Percentiles rank a stretch among this genome's conserved stretches.
These are phyloP conservation scores for Phymastichus coffea DNA, from an alignment of 1,140 invertebrate genomes.

Conservation along the genomic window DNA sequence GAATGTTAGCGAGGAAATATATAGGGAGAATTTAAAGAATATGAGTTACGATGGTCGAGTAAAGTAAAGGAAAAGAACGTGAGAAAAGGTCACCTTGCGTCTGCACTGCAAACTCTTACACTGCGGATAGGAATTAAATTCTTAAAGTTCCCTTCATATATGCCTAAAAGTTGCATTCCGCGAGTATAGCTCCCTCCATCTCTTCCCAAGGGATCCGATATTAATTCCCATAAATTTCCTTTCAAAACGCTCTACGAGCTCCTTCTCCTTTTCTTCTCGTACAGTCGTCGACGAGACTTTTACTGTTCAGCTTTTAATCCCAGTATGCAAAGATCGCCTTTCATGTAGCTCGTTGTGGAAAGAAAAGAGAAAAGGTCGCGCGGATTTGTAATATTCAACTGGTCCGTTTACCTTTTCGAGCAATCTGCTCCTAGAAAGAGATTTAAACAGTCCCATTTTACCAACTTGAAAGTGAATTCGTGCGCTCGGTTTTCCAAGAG, in stretches of 20 bases:
- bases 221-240: slow-evolving; percentile 61
- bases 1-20: too few relatives aligned
- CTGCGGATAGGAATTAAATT: slow-evolving; percentile 53
- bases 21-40: too few relatives aligned
- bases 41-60: too few relatives aligned
- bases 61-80: too few relatives aligned
- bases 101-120: slow-evolving; percentile 4
- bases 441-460: too few relatives aligned
- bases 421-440: too few relatives aligned
- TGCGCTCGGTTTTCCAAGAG: too few relatives aligned
- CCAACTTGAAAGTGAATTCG: too few relatives aligned
- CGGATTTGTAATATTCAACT: too few relatives aligned
- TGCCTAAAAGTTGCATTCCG: slow-evolving; percentile 55
- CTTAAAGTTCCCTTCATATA: slow-evolving; percentile 56
- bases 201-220: slow-evolving; percentile 50
- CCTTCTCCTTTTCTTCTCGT: neutral
- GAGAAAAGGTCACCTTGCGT: slow-evolving; percentile 12
- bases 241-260: slow-evolving; percentile 41
- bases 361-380: slow-evolving; percentile 32
- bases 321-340: slow-evolving; percentile 54
- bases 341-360: too few relatives aligned
- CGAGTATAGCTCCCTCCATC: slow-evolving; percentile 40
- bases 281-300: slow-evolving; percentile 22
- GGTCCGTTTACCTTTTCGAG: too few relatives aligned
- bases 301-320: slow-evolving; percentile 54